Conservation (phyloP, 1,140 invertebrate genomes). For the Adelges cooleyi region DNA sequence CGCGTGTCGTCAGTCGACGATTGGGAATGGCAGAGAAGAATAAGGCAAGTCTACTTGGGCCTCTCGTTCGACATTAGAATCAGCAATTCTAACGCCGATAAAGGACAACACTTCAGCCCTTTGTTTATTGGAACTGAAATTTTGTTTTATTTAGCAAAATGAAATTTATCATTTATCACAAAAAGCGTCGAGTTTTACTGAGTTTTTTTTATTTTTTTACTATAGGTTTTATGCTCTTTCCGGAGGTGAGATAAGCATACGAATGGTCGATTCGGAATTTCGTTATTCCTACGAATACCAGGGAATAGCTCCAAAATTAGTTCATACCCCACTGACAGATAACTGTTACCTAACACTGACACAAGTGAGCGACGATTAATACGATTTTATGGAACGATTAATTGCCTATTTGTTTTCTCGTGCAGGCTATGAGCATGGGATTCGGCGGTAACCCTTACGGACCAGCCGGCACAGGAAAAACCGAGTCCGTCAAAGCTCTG, state of each 20-base stretch:
- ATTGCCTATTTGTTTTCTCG: not conserved
- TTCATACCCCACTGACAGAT: constrained; percentile 86
- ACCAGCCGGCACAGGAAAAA: constrained; percentile 96
- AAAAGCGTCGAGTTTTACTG: not conserved
- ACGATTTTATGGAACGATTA: not conserved
- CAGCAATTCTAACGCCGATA: too few species aligned
- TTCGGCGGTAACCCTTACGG: constrained; percentile 97
- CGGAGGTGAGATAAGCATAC: constrained; percentile 47
- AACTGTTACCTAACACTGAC: constrained; percentile 91
- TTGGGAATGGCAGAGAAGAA: constrained; percentile 92
- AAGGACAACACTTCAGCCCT: too few species aligned
- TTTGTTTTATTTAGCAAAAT: too few species aligned
- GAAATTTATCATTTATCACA: not conserved
- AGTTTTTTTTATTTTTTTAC: constrained; percentile 33
- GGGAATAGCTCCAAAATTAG: constrained; percentile 79
- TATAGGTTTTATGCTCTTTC: constrained; percentile 46
- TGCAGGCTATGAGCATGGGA: constrained; percentile 82
- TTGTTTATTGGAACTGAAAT: too few species aligned
- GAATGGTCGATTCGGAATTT: constrained; percentile 83
- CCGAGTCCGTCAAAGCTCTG: constrained; percentile 92
- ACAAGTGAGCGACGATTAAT: constrained; percentile 53
- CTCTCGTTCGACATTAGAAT: not conserved
- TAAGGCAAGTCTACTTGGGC: too few species aligned
- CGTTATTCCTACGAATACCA: constrained; percentile 96
- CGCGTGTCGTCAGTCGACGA: constrained; percentile 53